Percentiles rank a stretch among this genome's conserved stretches.
Conservation (phyloP, 1,140 invertebrate species). For the Xylocopa sonorina region DNA sequence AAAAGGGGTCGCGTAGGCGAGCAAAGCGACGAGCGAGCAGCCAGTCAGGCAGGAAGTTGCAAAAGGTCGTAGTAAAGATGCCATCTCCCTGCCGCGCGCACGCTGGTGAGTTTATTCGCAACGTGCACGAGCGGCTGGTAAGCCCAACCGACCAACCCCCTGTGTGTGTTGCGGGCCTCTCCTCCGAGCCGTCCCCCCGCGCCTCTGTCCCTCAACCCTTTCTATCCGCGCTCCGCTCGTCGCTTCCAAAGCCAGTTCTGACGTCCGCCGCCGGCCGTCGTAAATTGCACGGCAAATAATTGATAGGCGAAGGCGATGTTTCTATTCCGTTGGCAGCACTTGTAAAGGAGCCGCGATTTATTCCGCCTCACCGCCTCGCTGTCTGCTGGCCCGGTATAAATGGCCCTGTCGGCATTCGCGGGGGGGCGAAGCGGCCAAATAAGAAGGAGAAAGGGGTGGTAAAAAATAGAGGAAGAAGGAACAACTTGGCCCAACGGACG, state of each 20-base stretch:
- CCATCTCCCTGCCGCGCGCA: conserved; percentile 69
- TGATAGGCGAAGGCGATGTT: conserved; percentile 81
- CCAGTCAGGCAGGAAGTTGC: conserved; percentile 67
- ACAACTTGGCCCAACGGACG: neutral
- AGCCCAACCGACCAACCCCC: conserved; percentile 25
- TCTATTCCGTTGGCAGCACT: conserved; percentile 81
- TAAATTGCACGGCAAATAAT: conserved; percentile 80
- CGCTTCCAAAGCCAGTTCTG: conserved; percentile 62
- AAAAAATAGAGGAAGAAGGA: neutral
- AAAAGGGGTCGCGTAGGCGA: neutral
- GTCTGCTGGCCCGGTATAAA: conserved; percentile 74
- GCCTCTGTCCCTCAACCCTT: too few relatives aligned
- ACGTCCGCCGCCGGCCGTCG: conserved; percentile 66
- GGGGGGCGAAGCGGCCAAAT: conserved; percentile 1
- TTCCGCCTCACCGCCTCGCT: conserved; percentile 79
- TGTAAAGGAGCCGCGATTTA: conserved; percentile 80
- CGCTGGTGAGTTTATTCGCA: conserved; percentile 72
- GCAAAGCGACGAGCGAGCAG: neutral
- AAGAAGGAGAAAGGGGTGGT: neutral
- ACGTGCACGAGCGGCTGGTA: conserved; percentile 62
- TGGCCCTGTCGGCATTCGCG: conserved; percentile 65
- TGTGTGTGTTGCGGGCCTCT: conserved; percentile 22
- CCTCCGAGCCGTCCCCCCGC: too few relatives aligned
- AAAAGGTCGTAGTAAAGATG: conserved; percentile 77
- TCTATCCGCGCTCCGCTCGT: conserved; percentile 42